Evolutionary conservation across 2,888 invertebrate species (phyloP).

Genomic region (Sarcophaga subvicina): DNA sequence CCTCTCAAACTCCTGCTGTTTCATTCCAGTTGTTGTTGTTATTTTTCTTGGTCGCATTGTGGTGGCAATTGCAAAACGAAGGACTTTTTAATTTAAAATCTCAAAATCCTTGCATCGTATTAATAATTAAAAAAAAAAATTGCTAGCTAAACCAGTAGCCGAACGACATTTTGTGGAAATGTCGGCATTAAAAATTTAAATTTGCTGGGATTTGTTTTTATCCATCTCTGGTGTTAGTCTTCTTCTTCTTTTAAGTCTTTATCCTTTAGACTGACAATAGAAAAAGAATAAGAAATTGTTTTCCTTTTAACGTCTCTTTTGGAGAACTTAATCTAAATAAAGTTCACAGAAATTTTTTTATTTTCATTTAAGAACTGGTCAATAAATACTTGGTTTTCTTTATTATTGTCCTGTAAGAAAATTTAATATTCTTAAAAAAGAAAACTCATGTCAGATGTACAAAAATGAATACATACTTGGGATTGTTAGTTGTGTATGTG

Average conservation of each 20-base stretch:
- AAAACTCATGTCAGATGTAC: neutral
- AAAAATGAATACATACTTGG: neutral
- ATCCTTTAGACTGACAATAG: constrained; percentile 17
- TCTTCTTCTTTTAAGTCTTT: neutral
- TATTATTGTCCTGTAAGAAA: neutral
- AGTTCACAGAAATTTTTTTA: constrained; percentile 13
- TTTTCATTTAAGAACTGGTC: constrained; percentile 7
- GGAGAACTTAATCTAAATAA: constrained; percentile 28
- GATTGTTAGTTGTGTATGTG: no score
- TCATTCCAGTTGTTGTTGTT: neutral
- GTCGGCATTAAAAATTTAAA: constrained; percentile 65
- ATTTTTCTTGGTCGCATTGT: neutral
- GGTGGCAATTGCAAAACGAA: constrained; percentile 51
- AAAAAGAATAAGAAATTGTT: constrained; percentile 11
- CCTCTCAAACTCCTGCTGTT: constrained; percentile 40
- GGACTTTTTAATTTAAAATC: constrained; percentile 66
- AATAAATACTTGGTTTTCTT: neutral
- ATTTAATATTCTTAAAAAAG: neutral
- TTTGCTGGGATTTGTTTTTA: constrained; percentile 60
- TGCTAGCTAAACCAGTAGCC: constrained; percentile 49
- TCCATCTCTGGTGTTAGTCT: constrained; percentile 14
- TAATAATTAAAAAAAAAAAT: constrained; percentile 39
- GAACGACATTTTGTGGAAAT: constrained; percentile 64
- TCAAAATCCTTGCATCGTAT: constrained; percentile 62
- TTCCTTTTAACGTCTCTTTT: constrained; percentile 36